Evolutionary conservation across 2,113 vertebrate genomes (phyloP).

Genomic region (Xiphophorus couchianus): DNA sequence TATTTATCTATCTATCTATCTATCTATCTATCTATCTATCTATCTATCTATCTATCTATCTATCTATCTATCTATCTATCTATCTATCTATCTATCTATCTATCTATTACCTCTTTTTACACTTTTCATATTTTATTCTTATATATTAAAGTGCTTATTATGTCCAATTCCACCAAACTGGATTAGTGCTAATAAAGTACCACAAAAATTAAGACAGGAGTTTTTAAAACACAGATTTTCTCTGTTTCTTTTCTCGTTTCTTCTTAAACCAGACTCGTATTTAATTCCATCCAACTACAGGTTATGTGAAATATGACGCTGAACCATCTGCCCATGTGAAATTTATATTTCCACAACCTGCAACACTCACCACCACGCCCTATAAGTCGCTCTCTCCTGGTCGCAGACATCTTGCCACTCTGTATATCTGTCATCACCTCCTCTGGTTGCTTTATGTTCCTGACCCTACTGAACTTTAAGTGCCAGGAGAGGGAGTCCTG

Average conservation of each 20-base stretch:
- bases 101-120: not conserved
- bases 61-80: too few relatives aligned
- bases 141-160: not conserved
- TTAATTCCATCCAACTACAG: not conserved
- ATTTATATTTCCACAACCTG: not conserved
- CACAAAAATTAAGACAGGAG: not conserved
- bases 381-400: not conserved
- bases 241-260: not conserved
- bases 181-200: not conserved
- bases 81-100: too few relatives aligned
- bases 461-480: conserved; percentile 5
- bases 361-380: not conserved
- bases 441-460: conserved; percentile 9
- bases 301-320: not conserved
- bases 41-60: too few relatives aligned
- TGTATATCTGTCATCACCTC: conserved; percentile 38
- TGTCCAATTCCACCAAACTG: not conserved
- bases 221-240: not conserved
- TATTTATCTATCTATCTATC: too few relatives aligned
- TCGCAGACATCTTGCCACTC: not conserved
- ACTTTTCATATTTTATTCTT: not conserved
- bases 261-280: not conserved
- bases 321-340: not conserved
- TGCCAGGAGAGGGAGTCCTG: not conserved
- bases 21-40: too few relatives aligned